Percentiles rank a stretch among this genome's conserved stretches.
These are phyloP conservation scores for Medauroidea extradentata DNA, from an alignment of 1,140 invertebrate species.

Conservation along the genomic window DNA sequence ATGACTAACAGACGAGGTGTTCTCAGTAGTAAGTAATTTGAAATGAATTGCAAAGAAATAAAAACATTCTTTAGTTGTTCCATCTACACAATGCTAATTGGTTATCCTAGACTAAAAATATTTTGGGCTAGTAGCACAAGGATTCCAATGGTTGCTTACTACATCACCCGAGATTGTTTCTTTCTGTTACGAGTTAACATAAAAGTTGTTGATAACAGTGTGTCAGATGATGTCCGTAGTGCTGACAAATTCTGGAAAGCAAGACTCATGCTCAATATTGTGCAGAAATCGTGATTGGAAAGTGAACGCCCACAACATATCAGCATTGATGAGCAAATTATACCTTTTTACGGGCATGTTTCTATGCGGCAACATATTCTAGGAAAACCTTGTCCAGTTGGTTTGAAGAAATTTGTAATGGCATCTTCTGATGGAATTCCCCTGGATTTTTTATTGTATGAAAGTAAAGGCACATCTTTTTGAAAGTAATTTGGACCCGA, in stretches of 20 bases:
- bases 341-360: conserved; percentile 15
- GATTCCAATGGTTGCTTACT: no score
- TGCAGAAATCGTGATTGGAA: conserved; percentile 9
- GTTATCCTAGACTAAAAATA: no score
- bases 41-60: no score
- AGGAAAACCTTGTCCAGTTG: conserved; percentile 21
- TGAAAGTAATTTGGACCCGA: not conserved
- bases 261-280: conserved; percentile 10
- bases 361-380: conserved; percentile 12
- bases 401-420: conserved; percentile 23
- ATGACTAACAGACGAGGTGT: no score
- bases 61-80: no score
- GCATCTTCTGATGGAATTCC: conserved; percentile 16
- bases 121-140: no score
- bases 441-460: conserved; percentile 18
- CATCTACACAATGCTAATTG: no score
- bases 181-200: no score
- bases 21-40: no score
- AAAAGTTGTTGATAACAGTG: conserved; percentile 9
- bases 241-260: conserved; percentile 19
- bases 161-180: no score
- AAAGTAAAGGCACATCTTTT: conserved; percentile 6
- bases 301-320: conserved; percentile 8
- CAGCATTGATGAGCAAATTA: conserved; percentile 22
- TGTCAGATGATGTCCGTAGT: conserved; percentile 10